Conservation (phyloP, 2,888 invertebrate genomes). For the Uropetala carovei region DNA sequence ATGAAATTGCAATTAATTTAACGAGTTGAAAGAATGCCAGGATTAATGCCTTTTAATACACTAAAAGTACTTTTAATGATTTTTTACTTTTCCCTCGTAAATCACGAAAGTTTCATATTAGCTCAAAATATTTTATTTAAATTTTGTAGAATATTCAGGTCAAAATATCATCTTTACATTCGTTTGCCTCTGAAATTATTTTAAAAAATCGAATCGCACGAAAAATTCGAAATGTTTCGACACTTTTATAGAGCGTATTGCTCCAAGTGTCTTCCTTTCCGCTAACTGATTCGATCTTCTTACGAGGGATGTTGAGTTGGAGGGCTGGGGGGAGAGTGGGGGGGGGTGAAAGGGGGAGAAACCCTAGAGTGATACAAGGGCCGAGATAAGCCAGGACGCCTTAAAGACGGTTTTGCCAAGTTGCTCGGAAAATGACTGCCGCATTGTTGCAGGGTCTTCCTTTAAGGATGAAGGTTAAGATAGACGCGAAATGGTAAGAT, state of each 20-base stretch:
- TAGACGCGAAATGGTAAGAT: background rate
- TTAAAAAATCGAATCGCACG: background rate
- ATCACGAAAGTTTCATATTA: no score
- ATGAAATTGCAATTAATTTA: no score
- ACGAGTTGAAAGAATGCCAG: no score
- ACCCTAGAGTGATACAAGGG: constrained; percentile 55
- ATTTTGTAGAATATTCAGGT: no score
- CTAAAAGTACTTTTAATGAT: no score
- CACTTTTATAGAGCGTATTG: background rate
- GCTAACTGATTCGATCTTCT: background rate
- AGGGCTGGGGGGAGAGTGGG: background rate
- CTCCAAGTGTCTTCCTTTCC: constrained; percentile 1
- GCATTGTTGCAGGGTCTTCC: constrained; percentile 36
- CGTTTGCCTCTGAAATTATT: no score
- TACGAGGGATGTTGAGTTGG: background rate
- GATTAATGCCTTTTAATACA: no score
- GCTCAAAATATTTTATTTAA: no score
- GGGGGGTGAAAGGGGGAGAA: background rate
- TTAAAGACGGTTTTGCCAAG: constrained; percentile 62
- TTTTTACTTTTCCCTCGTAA: no score
- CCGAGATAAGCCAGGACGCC: constrained; percentile 53
- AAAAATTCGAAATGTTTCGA: background rate
- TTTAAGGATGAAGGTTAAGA: constrained; percentile 32
- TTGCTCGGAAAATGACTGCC: constrained; percentile 61
- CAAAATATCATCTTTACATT: background rate